phyloP scores from a whole-genome alignment of 2,888 invertebrate species.

The Noctua janthe region DNA sequence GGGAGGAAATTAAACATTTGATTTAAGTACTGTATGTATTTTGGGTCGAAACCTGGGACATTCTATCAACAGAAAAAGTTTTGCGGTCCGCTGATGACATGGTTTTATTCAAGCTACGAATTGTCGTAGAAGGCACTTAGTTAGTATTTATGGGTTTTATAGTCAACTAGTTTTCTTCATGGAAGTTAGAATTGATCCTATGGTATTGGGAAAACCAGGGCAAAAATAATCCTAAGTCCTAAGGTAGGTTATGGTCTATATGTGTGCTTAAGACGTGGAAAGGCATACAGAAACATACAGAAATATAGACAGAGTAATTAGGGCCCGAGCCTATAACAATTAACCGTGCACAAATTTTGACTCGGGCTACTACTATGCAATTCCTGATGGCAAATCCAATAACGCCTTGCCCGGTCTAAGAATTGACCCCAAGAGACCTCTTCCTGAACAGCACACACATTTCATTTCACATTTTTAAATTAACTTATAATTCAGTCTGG shows the following conservation, averaged over 20 bases:
- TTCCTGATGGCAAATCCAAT: no score
- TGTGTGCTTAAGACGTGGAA: no score
- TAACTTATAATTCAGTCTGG: neutral
- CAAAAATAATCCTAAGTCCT: neutral
- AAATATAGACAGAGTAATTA: neutral
- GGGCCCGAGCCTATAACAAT: neutral
- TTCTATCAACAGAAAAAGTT: slow-evolving; percentile 57
- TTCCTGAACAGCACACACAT: neutral
- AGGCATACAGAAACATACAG: no score
- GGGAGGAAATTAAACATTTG: slow-evolving; percentile 51
- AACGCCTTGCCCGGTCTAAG: no score
- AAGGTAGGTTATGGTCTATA: neutral
- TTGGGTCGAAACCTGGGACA: slow-evolving; percentile 30
- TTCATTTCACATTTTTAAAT: neutral
- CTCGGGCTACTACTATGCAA: no score
- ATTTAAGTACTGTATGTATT: slow-evolving; percentile 48
- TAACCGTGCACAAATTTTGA: neutral
- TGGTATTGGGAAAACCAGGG: neutral
- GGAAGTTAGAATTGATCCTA: neutral
- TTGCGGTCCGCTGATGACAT: slow-evolving; percentile 51
- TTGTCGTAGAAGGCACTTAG: slow-evolving; percentile 22
- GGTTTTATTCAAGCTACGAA: slow-evolving; percentile 47
- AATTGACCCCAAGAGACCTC: no score
- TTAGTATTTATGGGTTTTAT: neutral
- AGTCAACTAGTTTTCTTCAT: neutral